Evolutionary conservation across 2,113 vertebrate species (phyloP).

Genomic region (Syngnathus scovelli): DNA sequence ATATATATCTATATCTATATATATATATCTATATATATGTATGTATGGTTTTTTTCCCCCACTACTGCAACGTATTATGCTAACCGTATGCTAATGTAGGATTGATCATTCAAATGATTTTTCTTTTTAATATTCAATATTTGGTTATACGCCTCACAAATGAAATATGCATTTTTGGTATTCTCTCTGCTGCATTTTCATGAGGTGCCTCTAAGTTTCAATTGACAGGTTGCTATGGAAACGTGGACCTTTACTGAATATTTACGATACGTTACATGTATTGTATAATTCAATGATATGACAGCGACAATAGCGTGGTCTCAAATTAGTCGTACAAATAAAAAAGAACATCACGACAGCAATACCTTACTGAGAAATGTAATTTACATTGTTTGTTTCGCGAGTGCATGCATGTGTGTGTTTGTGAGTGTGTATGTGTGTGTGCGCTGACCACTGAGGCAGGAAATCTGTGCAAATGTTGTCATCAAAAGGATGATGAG

Average conservation of each 20-base stretch:
- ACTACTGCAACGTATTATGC: too few species aligned
- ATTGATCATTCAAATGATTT: neutral
- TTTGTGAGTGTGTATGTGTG: slow-evolving; percentile 7
- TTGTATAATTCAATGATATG: neutral
- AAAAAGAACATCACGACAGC: slow-evolving; percentile 8
- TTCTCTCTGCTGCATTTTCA: neutral
- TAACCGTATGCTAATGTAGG: too few species aligned
- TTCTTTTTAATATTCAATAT: neutral
- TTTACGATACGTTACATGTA: slow-evolving; percentile 11
- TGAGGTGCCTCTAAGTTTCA: slow-evolving; percentile 3
- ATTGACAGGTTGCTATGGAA: slow-evolving; percentile 30
- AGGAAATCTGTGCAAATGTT: slow-evolving; percentile 52
- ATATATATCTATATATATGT: too few species aligned
- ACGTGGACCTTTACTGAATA: slow-evolving; percentile 14
- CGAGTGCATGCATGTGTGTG: neutral
- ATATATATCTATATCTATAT: too few species aligned
- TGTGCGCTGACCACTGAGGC: slow-evolving; percentile 29
- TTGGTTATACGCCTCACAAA: neutral
- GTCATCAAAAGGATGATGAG: slow-evolving; percentile 58
- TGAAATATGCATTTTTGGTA: too few species aligned
- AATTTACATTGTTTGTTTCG: slow-evolving; percentile 1
- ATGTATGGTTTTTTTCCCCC: too few species aligned
- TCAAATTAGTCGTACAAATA: slow-evolving; percentile 23
- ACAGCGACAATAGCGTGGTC: slow-evolving; percentile 5
- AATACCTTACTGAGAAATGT: slow-evolving; percentile 1